Percentiles rank a stretch among this genome's conserved stretches.
phyloP scores from a whole-genome alignment of 2,888 invertebrate species.

The Anarsia innoxiella region DNA sequence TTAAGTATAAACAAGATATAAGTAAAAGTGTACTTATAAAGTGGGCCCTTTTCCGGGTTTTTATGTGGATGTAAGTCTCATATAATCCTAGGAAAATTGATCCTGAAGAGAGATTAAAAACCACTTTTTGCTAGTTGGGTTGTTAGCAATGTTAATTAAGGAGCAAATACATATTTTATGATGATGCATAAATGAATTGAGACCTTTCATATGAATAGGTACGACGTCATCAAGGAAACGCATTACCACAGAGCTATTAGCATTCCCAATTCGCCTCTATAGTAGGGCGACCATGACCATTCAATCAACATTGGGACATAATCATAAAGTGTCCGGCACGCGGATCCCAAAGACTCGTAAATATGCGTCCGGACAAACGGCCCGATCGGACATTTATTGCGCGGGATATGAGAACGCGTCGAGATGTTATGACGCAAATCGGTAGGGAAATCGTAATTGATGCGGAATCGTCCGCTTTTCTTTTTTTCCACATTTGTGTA shows the following conservation, averaged over 20 bases:
- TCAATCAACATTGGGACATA: constrained; percentile 69
- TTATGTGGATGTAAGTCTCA: too few relatives aligned
- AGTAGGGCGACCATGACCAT: constrained; percentile 60
- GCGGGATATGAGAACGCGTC: constrained; percentile 30
- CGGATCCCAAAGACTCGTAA: constrained; percentile 60
- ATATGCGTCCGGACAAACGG: constrained; percentile 43
- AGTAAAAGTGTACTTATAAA: too few relatives aligned
- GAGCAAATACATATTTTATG: too few relatives aligned
- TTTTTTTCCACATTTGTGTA: constrained; percentile 17
- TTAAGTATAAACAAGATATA: too few relatives aligned
- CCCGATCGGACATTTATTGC: constrained; percentile 48
- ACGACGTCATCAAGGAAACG: constrained; percentile 13
- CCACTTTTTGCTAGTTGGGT: too few relatives aligned
- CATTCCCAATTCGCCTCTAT: constrained; percentile 16
- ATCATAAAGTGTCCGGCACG: constrained; percentile 64
- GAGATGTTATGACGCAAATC: constrained; percentile 61
- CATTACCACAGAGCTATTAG: constrained; percentile 20
- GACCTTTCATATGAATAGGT: background rate
- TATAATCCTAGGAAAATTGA: too few relatives aligned
- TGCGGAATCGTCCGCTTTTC: constrained; percentile 32
- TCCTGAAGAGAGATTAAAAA: too few relatives aligned
- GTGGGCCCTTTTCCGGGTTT: too few relatives aligned
- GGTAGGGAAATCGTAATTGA: constrained; percentile 55
- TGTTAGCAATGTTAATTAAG: too few relatives aligned
- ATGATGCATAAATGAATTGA: too few relatives aligned